These are phyloP conservation scores for Pygoscelis antarcticus DNA, from an alignment of 2,113 vertebrate species.

Conservation along the genomic window DNA sequence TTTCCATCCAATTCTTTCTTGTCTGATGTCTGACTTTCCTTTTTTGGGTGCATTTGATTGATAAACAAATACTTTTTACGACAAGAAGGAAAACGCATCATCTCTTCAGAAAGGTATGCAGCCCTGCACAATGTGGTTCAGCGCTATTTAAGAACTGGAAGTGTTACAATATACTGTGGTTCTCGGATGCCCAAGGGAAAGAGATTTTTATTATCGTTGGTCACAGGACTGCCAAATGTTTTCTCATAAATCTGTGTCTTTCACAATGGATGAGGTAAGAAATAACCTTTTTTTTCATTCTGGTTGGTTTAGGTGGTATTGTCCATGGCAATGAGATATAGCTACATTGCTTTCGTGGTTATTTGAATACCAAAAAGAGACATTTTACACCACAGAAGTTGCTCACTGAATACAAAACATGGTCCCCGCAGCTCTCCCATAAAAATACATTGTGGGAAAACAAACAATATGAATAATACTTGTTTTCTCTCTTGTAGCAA, in stretches of 20 bases:
- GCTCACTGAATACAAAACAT: not conserved
- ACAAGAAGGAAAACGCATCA: not conserved
- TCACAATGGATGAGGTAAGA: constrained; percentile 46
- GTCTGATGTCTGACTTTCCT: not conserved
- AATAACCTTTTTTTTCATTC: constrained; percentile 13
- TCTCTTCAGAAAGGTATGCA: not conserved
- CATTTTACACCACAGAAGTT: constrained; percentile 6
- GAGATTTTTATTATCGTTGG: constrained; percentile 24
- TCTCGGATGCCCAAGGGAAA: constrained; percentile 35
- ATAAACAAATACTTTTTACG: not conserved
- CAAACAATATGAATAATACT: not conserved
- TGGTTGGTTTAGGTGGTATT: constrained; percentile 41
- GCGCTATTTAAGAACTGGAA: not conserved
- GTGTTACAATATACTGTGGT: constrained; percentile 24
- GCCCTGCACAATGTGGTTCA: not conserved
- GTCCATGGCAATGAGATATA: not conserved
- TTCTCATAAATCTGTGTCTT: constrained; percentile 10
- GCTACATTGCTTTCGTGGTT: not conserved
- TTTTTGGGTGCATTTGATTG: not conserved
- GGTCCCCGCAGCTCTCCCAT: not conserved
- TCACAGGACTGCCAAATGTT: constrained; percentile 33
- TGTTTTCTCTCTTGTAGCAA: not conserved
- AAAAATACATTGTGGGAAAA: constrained; percentile 20
- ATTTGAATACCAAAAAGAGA: constrained; percentile 8
- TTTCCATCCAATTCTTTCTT: not conserved